Base-by-base conservation (phyloP, 2,113 vertebrate genomes). In the Phaethon lepturus region DNA sequence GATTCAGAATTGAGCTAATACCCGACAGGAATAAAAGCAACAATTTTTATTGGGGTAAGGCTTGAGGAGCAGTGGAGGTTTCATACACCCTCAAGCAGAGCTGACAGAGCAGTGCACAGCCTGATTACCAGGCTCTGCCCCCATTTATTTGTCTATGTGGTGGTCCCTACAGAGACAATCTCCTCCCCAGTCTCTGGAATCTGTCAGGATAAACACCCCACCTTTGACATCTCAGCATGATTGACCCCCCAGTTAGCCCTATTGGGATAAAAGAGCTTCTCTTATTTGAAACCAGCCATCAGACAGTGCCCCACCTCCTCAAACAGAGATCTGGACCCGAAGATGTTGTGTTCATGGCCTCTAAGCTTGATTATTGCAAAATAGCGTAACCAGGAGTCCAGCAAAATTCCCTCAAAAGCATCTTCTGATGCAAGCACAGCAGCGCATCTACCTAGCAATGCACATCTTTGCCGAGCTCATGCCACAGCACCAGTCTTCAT, bases 61-160 rank as follows among this genome's bases (percentile, higher is more conserved):
- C 31, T 87, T 63, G 47, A 92, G 69, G 20, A 68, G 16, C 10
- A 71, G 15, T 52, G 33, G 11, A 23, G 26, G 4, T 38, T 88
- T 68, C n/a, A 82, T 35, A 52, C 3, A 68, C 5, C 8, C 7
- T 60, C 0, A 1, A 44, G 22, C 0, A 2, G 71, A 76, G 12
- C n/a, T 58, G 12, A 33, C 13, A 82, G 9, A 75, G 8, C 24
- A 84, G 29, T 0, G 8, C 18, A 49, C 7, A 33, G 55, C 22
- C 42, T 74, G 35, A 63, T 10, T 78, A n/a, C 45, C 55, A 47
- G 33, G 13, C 18, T 66, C 42, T 45, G 17, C 38, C 25, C 35
- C 19, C 24, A 10, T 71, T 52, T 64, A n/a, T 35, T 45, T 55
- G 4, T 56, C 44, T 71, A 64, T 35, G 11, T 33, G 23, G 23